phyloP scores from a whole-genome alignment of 2,113 vertebrate genomes.

The Pollimyrus isidori region DNA sequence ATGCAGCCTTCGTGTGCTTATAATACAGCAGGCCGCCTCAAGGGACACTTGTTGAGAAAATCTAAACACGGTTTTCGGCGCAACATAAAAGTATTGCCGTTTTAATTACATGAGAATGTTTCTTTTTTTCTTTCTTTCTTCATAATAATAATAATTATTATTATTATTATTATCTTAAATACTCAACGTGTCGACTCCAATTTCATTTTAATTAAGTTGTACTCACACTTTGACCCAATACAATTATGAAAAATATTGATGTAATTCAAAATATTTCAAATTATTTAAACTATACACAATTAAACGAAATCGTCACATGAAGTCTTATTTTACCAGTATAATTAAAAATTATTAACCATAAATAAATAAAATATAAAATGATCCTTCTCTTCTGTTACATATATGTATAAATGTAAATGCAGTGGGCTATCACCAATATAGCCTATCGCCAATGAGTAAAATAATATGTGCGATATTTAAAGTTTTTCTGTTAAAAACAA shows the following conservation, averaged over 20 bases:
- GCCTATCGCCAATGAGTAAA: not conserved
- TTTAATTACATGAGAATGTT: slow-evolving; percentile 20
- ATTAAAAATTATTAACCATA: not conserved
- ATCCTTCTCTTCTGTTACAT: not conserved
- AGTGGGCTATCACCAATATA: not conserved
- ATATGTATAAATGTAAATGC: not conserved
- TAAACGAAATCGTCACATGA: not conserved
- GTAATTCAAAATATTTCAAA: not conserved
- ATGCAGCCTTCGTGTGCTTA: slow-evolving; percentile 85
- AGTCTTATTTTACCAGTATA: not conserved
- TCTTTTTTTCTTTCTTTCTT: slow-evolving; percentile 14
- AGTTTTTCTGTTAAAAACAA: not conserved
- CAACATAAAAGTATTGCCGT: slow-evolving; percentile 55
- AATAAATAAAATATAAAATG: not conserved
- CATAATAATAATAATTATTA: not conserved
- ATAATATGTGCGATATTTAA: not conserved
- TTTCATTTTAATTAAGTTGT: not conserved
- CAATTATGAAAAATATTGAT: not conserved
- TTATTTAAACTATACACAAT: not conserved
- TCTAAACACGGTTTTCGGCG: slow-evolving; percentile 71
- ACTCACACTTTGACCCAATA: no score
- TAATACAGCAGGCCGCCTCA: slow-evolving; percentile 68
- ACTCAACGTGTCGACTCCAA: not conserved
- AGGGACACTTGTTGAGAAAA: slow-evolving; percentile 71
- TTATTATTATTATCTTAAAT: not conserved